Evolutionary conservation across 2,113 vertebrate species (phyloP).

Genomic region (Mellivora capensis): DNA sequence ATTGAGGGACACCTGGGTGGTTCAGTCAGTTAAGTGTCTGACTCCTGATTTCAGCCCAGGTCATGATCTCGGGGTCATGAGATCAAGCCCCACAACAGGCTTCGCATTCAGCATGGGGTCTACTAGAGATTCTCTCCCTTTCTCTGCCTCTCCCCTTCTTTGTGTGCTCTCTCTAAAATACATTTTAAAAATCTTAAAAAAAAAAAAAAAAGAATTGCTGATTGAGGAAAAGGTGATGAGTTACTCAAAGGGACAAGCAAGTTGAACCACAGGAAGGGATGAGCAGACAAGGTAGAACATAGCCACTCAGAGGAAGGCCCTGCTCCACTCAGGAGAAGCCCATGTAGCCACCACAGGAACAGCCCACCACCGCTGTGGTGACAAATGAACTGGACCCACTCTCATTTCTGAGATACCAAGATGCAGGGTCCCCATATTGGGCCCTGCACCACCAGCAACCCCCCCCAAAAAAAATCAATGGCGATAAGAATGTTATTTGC

Average conservation of each 20-base stretch:
- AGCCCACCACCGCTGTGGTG: neutral
- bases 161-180: neutral
- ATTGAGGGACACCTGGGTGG: neutral
- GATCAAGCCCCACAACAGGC: neutral
- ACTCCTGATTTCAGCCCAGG: neutral
- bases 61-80: neutral
- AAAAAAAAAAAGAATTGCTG: no score
- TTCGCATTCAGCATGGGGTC: neutral
- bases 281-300: neutral
- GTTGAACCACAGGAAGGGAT: neutral
- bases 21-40: rapidly evolving
- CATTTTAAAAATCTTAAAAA: no score
- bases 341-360: rapidly evolving
- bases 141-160: neutral
- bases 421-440: neutral
- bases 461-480: neutral
- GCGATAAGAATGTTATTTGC: neutral
- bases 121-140: neutral
- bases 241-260: rapidly evolving
- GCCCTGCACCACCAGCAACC: neutral
- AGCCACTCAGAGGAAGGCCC: neutral
- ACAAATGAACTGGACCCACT: neutral
- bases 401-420: neutral
- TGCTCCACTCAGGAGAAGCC: neutral
- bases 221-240: neutral